These are phyloP conservation scores for Bugula neritina DNA, from an alignment of 2,888 invertebrate genomes.

Conservation along the genomic window DNA sequence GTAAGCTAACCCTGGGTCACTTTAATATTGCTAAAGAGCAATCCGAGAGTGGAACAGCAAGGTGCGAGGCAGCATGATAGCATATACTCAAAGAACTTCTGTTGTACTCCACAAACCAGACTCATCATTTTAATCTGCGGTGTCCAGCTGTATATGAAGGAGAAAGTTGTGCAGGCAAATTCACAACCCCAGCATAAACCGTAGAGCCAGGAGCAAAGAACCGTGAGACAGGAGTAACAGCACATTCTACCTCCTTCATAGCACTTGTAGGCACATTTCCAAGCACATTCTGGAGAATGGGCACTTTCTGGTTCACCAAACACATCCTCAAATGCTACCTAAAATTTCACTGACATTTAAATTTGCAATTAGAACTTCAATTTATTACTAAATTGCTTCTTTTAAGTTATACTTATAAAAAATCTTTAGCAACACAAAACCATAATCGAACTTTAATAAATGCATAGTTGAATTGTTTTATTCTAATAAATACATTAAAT, in stretches of 20 bases:
- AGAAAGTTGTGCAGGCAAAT: slow-evolving; percentile 59
- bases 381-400: too few species aligned
- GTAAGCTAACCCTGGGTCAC: background rate
- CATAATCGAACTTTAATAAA: too few species aligned
- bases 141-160: slow-evolving; percentile 52
- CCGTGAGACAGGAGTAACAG: slow-evolving; percentile 28
- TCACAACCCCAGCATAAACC: slow-evolving; percentile 29
- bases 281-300: slow-evolving; percentile 28
- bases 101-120: background rate
- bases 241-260: slow-evolving; percentile 25
- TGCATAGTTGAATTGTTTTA: too few species aligned
- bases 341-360: slow-evolving; percentile 30
- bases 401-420: too few species aligned
- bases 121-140: slow-evolving; percentile 57
- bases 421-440: too few species aligned
- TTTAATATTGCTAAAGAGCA: slow-evolving; percentile 4
- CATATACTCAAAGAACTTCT: slow-evolving; percentile 7
- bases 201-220: slow-evolving; percentile 26
- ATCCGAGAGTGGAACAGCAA: background rate
- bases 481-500: too few species aligned
- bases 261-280: slow-evolving; percentile 28
- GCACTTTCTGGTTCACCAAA: slow-evolving; percentile 28
- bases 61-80: background rate
- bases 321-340: slow-evolving; percentile 29
- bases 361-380: too few species aligned